Base-by-base conservation (phyloP, 2,797 vertebrate genomes). In the Furcifer pardalis region DNA sequence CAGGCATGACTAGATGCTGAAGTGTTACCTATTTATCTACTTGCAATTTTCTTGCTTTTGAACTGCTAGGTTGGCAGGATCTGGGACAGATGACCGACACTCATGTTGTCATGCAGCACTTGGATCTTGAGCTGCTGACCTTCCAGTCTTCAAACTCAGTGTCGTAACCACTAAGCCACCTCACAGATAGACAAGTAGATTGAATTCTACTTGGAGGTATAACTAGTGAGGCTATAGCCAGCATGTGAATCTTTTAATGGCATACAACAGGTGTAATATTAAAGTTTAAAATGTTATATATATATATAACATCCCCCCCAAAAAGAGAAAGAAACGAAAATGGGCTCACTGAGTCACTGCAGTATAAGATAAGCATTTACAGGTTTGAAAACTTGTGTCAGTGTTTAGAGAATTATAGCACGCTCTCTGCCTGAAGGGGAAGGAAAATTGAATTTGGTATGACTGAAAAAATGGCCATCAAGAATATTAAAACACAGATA, bases 401-500 rank as follows among this genome's bases (percentile, higher is more conserved):
- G 17, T 32, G 7, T 32, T 17, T 56, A 40, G 35, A 27, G 12
- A 76, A 77, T 77, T 52, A n/a, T 65, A 65, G 25, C 46, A 65
- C 37, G 25, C 7, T 79, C 13, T 62, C 69, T 75, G 13, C 35
- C 60, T 74, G 25, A 37, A 78, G 44, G 3, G 13, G 10, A 79
- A 63, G 42, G 17, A 84, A 79, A 85, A 85, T 42, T 56, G 30
- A 62, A 79, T 52, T 65, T 32, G 73, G 5, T 56, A 19, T 37
- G 49, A 21, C 78, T 69, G 23, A 59, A 63, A 44, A 73, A 84
- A 56, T 63, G 21, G 10, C 1, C 27, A 32, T 59, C 30, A 79
- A 37, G 68, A 69, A 59, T 32, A 77, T 78, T 52, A 44, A 27
- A 79, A 17, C 25, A 35, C 35, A 27, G 13, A 37, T 66, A 56